A percentile compares a stretch with the other conserved stretches of the same genome.
These are phyloP conservation scores for Melieria omissa DNA, from an alignment of 2,888 invertebrate species.

Conservation along the genomic window DNA sequence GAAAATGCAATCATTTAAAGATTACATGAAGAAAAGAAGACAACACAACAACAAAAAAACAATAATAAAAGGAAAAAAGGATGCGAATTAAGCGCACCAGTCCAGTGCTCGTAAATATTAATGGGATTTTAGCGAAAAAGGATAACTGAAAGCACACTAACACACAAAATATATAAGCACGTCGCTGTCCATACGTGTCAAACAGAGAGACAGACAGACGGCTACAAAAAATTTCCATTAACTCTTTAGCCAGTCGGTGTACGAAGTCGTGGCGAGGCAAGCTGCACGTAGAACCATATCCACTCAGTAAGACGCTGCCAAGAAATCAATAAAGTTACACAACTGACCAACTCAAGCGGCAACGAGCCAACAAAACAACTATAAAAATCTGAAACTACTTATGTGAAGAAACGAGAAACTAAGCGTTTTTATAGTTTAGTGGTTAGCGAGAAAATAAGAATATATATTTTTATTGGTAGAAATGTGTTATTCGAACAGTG, in stretches of 20 bases:
- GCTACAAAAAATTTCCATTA: conserved; percentile 17
- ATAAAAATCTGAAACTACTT: too few relatives aligned
- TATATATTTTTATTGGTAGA: not conserved
- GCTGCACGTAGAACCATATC: too few relatives aligned
- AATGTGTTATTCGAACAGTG: not conserved
- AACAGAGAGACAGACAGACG: not conserved
- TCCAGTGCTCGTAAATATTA: conserved; percentile 45
- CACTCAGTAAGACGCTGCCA: not conserved
- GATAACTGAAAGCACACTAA: conserved; percentile 33
- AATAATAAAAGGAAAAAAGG: not conserved
- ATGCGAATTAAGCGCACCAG: conserved; percentile 24
- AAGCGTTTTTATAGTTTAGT: too few relatives aligned
- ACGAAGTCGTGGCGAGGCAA: not conserved
- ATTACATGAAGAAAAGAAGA: not conserved
- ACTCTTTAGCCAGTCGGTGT: conserved; percentile 1
- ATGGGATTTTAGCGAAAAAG: conserved; percentile 45
- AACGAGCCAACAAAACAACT: not conserved
- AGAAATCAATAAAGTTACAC: conserved; percentile 19
- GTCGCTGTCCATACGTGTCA: too few relatives aligned
- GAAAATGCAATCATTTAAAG: not conserved
- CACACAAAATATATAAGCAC: too few relatives aligned
- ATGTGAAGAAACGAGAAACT: too few relatives aligned
- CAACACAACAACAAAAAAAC: not conserved
- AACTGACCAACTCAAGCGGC: not conserved
- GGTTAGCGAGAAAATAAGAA: too few relatives aligned